Evolutionary conservation across 2,888 invertebrate genomes (phyloP).

Genomic region (Hedya salicella): DNA sequence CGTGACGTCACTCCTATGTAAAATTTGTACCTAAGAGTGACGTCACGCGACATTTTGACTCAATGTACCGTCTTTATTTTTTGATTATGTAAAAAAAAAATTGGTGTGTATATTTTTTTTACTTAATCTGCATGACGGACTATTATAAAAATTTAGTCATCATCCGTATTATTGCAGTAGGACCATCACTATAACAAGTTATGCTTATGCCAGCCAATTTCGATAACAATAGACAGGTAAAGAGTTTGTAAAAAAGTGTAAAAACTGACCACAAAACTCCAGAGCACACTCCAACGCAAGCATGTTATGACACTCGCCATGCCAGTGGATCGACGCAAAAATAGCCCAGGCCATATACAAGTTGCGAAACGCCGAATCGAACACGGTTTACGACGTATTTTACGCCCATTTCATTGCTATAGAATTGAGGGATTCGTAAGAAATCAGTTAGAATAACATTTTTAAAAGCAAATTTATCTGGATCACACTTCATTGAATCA

Average conservation of each 20-base stretch:
- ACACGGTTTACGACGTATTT: conserved; percentile 65
- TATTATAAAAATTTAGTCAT: no score
- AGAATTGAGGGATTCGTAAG: conserved; percentile 49
- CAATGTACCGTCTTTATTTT: no score
- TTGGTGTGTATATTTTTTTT: no score
- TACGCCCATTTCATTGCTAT: conserved; percentile 65
- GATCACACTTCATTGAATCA: conserved; percentile 4
- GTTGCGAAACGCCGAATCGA: conserved; percentile 54
- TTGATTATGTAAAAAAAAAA: no score
- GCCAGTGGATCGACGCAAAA: conserved; percentile 35
- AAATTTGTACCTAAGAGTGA: no score
- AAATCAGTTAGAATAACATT: conserved; percentile 23
- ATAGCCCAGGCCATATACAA: conserved; percentile 55
- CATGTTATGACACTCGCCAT: conserved; percentile 47
- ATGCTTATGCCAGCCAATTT: no score
- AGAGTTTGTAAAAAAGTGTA: neutral
- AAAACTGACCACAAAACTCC: conserved; percentile 59
- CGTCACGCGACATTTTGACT: no score
- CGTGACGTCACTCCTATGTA: no score
- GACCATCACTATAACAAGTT: no score
- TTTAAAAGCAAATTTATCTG: conserved; percentile 8
- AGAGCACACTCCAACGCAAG: conserved; percentile 52
- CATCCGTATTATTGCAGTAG: no score
- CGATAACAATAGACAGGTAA: no score
- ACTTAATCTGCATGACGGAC: no score